Conservation (phyloP, 2,888 invertebrate species). For the Ganaspis brasiliensis region DNA sequence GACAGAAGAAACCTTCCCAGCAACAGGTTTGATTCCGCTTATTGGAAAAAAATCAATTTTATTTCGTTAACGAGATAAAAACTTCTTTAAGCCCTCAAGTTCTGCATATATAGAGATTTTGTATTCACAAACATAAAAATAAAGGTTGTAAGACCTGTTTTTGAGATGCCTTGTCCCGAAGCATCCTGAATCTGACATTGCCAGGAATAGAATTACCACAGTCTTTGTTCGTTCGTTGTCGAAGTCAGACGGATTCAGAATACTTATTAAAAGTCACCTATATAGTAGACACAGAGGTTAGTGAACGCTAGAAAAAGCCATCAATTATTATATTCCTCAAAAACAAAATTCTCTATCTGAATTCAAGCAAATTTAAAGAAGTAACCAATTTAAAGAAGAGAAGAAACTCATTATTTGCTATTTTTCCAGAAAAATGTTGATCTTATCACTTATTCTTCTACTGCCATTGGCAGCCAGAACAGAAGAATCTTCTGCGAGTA, state of each 20-base stretch:
- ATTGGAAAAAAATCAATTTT: constrained; percentile 17
- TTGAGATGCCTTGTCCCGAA: constrained; percentile 58
- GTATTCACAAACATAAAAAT: constrained; percentile 48
- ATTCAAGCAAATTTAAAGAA: too few species aligned
- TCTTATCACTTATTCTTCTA: constrained; percentile 54
- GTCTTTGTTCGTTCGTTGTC: constrained; percentile 55
- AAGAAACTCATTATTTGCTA: too few species aligned
- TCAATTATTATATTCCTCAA: background rate
- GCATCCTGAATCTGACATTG: constrained; percentile 62
- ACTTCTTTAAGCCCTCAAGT: constrained; percentile 13
- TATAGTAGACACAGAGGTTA: constrained; percentile 40
- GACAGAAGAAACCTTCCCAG: background rate
- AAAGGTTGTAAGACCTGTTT: constrained; percentile 68
- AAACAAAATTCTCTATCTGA: background rate
- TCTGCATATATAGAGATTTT: background rate
- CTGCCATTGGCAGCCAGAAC: constrained; percentile 56
- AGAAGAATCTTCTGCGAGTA: constrained; percentile 18
- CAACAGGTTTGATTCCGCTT: constrained; percentile 30
- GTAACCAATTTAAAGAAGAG: too few species aligned
- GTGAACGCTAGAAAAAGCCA: constrained; percentile 8
- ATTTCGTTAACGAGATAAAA: background rate
- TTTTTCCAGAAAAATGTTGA: constrained; percentile 44
- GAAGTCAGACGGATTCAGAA: constrained; percentile 48
- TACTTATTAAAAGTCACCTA: constrained; percentile 43
- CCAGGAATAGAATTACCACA: constrained; percentile 59